Conservation (phyloP, 1,140 invertebrate species). For the Drosophila mauritiana region DNA sequence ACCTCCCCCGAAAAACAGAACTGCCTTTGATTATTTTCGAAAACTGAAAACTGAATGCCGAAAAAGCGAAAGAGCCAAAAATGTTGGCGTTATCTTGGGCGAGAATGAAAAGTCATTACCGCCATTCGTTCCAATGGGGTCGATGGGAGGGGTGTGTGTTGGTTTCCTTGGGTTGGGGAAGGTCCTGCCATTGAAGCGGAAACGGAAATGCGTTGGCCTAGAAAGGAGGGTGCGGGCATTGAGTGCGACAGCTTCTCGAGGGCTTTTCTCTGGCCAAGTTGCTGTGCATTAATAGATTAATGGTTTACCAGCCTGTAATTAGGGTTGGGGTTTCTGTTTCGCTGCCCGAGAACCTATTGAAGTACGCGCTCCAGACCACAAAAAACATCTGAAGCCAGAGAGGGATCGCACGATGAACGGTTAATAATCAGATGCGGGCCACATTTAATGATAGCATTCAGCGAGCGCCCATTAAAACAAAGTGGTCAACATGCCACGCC, state of each 20-base stretch:
- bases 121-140: conserved; percentile 65
- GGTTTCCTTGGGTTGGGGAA: conserved; percentile 1
- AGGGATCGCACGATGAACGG: conserved; percentile 18
- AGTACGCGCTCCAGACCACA: conserved; percentile 21
- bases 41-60: conserved; percentile 44
- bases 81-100: conserved; percentile 76
- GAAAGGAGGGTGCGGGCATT: conserved; percentile 16
- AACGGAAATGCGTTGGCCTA: conserved; percentile 72
- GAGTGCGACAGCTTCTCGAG: conserved; percentile 34
- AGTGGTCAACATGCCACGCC: conserved; percentile 73
- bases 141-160: neutral
- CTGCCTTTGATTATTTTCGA: conserved; percentile 65
- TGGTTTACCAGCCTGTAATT: conserved; percentile 49
- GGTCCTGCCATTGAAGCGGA: conserved; percentile 73
- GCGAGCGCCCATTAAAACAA: conserved; percentile 72
- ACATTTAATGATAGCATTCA: conserved; percentile 75
- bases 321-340: conserved; percentile 18
- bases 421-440: conserved; percentile 74
- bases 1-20: conserved; percentile 7
- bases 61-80: conserved; percentile 54
- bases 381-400: conserved; percentile 9
- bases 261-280: conserved; percentile 44
- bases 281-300: conserved; percentile 78
- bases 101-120: conserved; percentile 83
- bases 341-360: conserved; percentile 12